Base-by-base conservation (phyloP, 1,140 invertebrate genomes). In the Tetranychus urticae region DNA sequence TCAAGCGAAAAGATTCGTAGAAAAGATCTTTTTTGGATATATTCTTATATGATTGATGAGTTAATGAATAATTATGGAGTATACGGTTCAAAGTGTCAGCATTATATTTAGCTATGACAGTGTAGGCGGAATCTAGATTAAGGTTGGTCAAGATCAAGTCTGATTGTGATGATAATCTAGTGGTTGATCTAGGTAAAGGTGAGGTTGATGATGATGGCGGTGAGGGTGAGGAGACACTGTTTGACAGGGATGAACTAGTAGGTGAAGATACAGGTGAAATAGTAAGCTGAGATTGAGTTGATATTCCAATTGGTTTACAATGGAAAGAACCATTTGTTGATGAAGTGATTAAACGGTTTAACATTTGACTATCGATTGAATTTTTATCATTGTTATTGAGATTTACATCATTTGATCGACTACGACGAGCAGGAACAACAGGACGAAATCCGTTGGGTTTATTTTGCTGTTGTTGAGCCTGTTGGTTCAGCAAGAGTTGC, bases 81-180 rank as follows among this genome's bases (percentile, higher is more conserved):
- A 52, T 52, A 2, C 88, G 89, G 59, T 94, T 93, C 60, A 77
- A 73, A 65, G 97, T 86, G 2, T 78, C 79, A 4, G 97, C 84
- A 57, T 39, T 57, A 36, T 57, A 57, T 57, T 57, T 57, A 34
- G 56, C 56, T 10, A 57, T 57, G 35, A 57, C 34, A 35, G 56
- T 31, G 14, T 52, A 52, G n/a, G 50, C 50, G 8, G 50, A 52
- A n/a, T 52, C 50, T 52, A 52, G 2, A 33, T 33, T 52, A 33
- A 52, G 50, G 23, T 33, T 52, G 50, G 50, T 31, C 8, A 52
- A 33, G n/a, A 52, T 52, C n/a, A 52, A n/a, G 8, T 33, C 50
- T 8, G n/a, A 52, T n/a, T 12, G 5, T 4, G 50, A 52, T 2
- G 39, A 6, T 42, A 42, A 42, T 42, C 10, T 42, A 42, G 39